These are phyloP conservation scores for Paguma larvata DNA, from an alignment of 2,797 vertebrate genomes.

Conservation along the genomic window DNA sequence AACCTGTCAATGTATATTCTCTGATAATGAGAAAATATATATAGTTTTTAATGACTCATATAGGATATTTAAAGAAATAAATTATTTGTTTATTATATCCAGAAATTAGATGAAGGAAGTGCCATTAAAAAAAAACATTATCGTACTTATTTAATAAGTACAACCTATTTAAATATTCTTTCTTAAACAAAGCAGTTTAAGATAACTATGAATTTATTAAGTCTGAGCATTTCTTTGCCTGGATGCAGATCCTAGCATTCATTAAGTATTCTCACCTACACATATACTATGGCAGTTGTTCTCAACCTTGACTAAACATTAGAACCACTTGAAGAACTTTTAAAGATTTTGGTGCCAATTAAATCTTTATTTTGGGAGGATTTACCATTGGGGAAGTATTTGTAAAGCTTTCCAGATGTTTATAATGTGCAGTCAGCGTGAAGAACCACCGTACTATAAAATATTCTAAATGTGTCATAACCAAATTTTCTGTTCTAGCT, in stretches of 20 bases:
- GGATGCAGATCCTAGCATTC: not conserved
- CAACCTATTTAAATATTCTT: not conserved
- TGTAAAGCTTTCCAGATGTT: not conserved
- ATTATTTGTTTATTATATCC: not conserved
- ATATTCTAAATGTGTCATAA: not conserved
- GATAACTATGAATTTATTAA: not conserved
- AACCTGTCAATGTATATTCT: not conserved
- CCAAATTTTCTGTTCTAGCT: not conserved
- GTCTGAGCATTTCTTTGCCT: not conserved
- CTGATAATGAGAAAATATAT: not conserved
- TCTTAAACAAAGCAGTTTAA: not conserved
- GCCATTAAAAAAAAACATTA: not conserved
- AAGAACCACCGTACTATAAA: not conserved
- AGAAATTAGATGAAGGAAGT: not conserved
- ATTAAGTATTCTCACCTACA: not conserved
- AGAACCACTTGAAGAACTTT: not conserved
- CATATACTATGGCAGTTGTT: not conserved
- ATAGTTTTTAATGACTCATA: not conserved
- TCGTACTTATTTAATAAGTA: too few relatives aligned
- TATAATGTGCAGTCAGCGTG: not conserved
- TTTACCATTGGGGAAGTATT: not conserved
- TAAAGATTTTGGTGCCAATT: slow-evolving; percentile 8
- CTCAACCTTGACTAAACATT: not conserved
- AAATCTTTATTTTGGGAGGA: not conserved
- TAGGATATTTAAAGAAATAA: not conserved